These are phyloP conservation scores for Magallana gigas DNA, from an alignment of 1,140 invertebrate genomes.

Conservation along the genomic window DNA sequence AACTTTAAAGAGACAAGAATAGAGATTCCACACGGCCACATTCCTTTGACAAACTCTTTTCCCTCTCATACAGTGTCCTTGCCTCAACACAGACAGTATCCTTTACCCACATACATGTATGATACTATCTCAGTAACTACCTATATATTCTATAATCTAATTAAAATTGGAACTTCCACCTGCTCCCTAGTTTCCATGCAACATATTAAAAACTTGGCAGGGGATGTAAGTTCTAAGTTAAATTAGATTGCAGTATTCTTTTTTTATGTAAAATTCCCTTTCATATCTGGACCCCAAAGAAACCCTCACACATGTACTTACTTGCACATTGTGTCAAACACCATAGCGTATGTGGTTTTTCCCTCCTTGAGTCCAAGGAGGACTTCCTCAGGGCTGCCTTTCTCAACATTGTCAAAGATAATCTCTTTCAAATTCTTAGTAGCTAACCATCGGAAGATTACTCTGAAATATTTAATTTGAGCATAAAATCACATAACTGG, in stretches of 20 bases:
- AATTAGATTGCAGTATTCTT: too few relatives aligned
- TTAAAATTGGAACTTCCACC: too few relatives aligned
- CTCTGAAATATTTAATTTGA: slow-evolving; percentile 69
- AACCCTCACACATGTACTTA: slow-evolving; percentile 57
- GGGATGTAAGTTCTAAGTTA: not conserved
- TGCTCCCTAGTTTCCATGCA: not conserved
- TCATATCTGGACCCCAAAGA: too few relatives aligned
- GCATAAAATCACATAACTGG: not conserved
- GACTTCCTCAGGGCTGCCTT: slow-evolving; percentile 78
- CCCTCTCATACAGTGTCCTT: too few relatives aligned
- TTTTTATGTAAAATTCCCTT: too few relatives aligned
- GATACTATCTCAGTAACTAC: too few relatives aligned
- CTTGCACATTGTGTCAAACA: slow-evolving; percentile 80
- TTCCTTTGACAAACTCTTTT: too few relatives aligned
- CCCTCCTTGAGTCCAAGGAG: slow-evolving; percentile 78
- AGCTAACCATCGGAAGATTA: slow-evolving; percentile 80
- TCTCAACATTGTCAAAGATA: slow-evolving; percentile 76
- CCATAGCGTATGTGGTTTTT: slow-evolving; percentile 79
- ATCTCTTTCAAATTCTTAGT: slow-evolving; percentile 79
- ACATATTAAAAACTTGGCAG: not conserved
- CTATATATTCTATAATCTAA: too few relatives aligned
- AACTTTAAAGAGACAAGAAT: too few relatives aligned
- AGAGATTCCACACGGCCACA: too few relatives aligned
- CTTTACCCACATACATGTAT: too few relatives aligned
- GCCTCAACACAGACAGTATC: too few relatives aligned